Evolutionary conservation across 2,113 vertebrate species (phyloP).

Genomic region (Colossoma macropomum): DNA sequence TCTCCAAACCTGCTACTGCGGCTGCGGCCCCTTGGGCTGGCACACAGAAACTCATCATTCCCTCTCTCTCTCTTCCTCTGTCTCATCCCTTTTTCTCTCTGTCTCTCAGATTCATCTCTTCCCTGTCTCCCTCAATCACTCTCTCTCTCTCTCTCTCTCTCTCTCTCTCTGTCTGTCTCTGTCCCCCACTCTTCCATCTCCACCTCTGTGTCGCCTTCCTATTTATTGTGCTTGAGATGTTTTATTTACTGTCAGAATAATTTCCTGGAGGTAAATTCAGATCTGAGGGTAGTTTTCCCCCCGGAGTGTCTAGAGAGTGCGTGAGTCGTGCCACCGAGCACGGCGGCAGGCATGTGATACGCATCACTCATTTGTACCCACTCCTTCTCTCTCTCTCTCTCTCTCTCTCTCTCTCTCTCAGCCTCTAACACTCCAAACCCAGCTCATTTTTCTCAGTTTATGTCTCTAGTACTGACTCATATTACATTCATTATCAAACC

Average conservation of each 20-base stretch:
- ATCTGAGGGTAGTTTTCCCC: conserved; percentile 47
- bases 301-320: conserved; percentile 24
- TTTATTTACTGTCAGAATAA: conserved; percentile 60
- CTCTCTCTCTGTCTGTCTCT: conserved; percentile 29
- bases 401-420: background rate
- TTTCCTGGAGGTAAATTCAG: conserved; percentile 60
- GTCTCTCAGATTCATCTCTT: conserved; percentile 9
- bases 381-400: background rate
- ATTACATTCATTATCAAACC: background rate
- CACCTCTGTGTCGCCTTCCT: conserved; percentile 33
- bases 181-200: conserved; percentile 12
- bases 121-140: conserved; percentile 33
- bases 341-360: background rate
- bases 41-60: conserved; percentile 19
- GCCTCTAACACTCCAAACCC: background rate
- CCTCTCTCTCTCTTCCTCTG: conserved; percentile 21
- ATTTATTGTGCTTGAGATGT: conserved; percentile 52
- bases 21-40: conserved; percentile 33
- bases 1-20: conserved; percentile 37
- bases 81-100: conserved; percentile 14
- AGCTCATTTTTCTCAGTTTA: too few species aligned
- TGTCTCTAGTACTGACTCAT: background rate
- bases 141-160: background rate
- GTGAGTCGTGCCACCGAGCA: conserved; percentile 28
- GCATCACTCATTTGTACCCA: conserved; percentile 15